Evolutionary conservation across 2,888 invertebrate genomes (phyloP).

Genomic region (Limnephilus rhombicus): DNA sequence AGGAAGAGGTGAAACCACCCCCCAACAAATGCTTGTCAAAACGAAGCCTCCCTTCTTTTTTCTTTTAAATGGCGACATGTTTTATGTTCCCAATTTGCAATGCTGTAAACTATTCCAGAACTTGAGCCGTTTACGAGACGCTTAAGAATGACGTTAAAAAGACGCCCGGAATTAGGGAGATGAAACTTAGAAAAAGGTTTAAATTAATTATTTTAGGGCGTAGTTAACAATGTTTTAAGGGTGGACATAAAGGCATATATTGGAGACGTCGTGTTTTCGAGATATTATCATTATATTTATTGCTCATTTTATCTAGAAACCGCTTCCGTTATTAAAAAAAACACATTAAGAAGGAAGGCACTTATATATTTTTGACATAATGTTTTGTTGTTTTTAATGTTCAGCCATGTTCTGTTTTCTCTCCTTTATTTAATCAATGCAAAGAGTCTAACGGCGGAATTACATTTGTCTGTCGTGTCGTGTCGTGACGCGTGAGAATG

Average conservation of each 20-base stretch:
- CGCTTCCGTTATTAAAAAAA: background rate
- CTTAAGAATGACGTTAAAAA: conserved; percentile 19
- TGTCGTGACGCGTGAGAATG: too few species aligned
- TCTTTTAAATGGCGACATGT: conserved; percentile 36
- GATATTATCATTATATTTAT: background rate
- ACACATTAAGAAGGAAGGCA: too few species aligned
- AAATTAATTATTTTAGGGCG: conserved; percentile 6
- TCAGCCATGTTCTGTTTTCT: too few species aligned
- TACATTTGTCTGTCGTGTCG: too few species aligned
- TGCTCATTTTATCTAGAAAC: background rate
- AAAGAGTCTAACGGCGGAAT: too few species aligned
- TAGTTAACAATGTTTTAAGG: background rate
- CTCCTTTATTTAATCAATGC: too few species aligned
- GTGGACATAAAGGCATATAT: background rate
- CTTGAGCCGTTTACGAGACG: conserved; percentile 10
- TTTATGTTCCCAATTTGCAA: conserved; percentile 45
- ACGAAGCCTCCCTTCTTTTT: background rate
- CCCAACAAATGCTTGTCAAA: background rate
- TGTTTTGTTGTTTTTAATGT: background rate
- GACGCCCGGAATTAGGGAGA: background rate
- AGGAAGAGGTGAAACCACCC: background rate
- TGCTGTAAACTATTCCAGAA: conserved; percentile 32
- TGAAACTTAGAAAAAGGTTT: background rate
- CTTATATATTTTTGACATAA: background rate
- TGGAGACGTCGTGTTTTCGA: background rate